phyloP scores from a whole-genome alignment of 2,797 vertebrate species.

The Phalanger gymnotis region DNA sequence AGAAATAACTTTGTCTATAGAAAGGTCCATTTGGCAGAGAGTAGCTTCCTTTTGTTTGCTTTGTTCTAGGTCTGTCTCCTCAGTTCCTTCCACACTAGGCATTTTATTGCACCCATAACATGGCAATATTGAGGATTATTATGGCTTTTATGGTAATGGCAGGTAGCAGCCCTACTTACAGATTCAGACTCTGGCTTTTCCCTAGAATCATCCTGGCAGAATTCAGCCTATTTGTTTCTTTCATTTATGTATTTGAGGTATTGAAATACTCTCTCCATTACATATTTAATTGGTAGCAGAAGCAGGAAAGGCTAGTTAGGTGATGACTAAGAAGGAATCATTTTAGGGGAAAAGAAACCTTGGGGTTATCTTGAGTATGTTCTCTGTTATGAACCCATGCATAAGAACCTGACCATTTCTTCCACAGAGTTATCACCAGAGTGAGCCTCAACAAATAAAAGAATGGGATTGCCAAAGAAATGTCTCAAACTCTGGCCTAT shows the following conservation, averaged over 20 bases:
- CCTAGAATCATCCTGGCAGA: constrained; percentile 65
- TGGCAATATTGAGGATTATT: constrained; percentile 77
- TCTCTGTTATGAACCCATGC: constrained; percentile 24
- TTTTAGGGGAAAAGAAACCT: constrained; percentile 1
- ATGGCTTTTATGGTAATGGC: constrained; percentile 86
- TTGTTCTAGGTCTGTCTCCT: constrained; percentile 21
- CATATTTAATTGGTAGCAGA: constrained; percentile 32
- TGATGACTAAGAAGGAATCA: constrained; percentile 45
- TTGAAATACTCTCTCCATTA: constrained; percentile 54
- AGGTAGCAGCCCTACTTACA: constrained; percentile 69
- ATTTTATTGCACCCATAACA: constrained; percentile 77
- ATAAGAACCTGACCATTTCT: not conserved
- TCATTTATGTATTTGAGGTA: constrained; percentile 76
- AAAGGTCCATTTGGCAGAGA: constrained; percentile 2
- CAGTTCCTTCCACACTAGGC: constrained; percentile 62
- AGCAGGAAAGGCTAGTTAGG: constrained; percentile 67
- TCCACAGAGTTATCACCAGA: constrained; percentile 22
- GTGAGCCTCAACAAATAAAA: not conserved
- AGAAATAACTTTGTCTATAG: not conserved
- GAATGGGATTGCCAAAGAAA: not conserved
- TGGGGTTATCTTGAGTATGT: constrained; percentile 40
- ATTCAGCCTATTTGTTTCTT: constrained; percentile 53
- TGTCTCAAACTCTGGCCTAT: not conserved
- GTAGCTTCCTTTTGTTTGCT: not conserved
- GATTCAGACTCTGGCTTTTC: constrained; percentile 51